Base-by-base conservation (phyloP, 2,888 invertebrate species). In the Ametastegia equiseti region DNA sequence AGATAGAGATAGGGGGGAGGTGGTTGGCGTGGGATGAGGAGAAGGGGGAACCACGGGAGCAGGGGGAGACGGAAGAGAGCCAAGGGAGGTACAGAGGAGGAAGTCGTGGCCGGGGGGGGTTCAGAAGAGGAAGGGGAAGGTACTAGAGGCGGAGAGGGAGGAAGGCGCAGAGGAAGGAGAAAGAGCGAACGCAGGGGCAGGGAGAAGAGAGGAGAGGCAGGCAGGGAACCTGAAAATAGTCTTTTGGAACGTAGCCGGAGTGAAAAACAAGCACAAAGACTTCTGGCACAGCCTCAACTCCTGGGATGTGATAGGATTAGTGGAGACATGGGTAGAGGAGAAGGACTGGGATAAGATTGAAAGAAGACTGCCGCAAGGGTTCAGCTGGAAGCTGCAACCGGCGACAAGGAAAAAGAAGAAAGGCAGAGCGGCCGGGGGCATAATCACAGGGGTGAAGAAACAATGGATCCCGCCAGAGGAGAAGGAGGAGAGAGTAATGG, bases 301-400 rank as follows among this genome's bases (percentile, higher is more conserved):
- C 33, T 73, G 27, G 9, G 82, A 83, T 63, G 23, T 82, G 13
- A 67, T 83, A 65, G 78, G 71, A n/a, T 23, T 82, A 45, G 54
- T 45, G 3, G 83, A 82, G 45, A 81, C 81, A 33, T 83, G 83
- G 82, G 23, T 81, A 13, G 73, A 67, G 15, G 71, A 71, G 2
- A 81, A 82, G 23, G 81, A 50, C 3, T 79, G 82, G 81, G 45
- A 81, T n/a, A 63, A 33, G 5, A 15, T 80, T 11, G 60, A 78
- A 60, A 50, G 15, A 2, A 82, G 67, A 19, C 9, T 82, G 63
- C 54, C 71, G 15, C n/a, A 36, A 13, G 47, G 80, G 0, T 82
- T 45, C 47, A 33, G 5, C 6, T 82, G 82, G 80, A 33, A 81
- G 23, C n/a, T 1, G 1, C 33, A 63, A 33, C 2, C 23, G 1